Evolutionary conservation across 2,113 vertebrate genomes (phyloP).

Genomic region (Microtus pennsylvanicus): DNA sequence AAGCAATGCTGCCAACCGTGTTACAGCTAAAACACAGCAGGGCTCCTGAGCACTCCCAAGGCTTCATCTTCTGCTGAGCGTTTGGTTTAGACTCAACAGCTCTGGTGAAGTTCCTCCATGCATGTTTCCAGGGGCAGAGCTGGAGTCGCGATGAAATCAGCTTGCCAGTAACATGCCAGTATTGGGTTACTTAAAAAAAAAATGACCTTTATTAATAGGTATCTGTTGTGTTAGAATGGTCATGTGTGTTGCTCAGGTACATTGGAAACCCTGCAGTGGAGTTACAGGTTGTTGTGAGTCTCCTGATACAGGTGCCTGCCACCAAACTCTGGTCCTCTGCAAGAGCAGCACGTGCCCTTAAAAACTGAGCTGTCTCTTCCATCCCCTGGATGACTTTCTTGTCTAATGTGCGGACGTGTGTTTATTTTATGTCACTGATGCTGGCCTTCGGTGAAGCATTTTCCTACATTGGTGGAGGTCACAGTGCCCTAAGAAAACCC

Average conservation of each 20-base stretch:
- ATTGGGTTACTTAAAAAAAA: not conserved
- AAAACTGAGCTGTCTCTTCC: not conserved
- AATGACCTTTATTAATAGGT: not conserved
- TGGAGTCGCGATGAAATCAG: not conserved
- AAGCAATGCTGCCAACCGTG: not conserved
- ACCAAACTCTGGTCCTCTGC: not conserved
- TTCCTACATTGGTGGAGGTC: not conserved
- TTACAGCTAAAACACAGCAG: not conserved
- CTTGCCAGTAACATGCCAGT: not conserved
- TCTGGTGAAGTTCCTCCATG: not conserved
- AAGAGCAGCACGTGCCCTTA: not conserved
- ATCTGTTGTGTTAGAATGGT: not conserved
- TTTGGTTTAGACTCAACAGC: not conserved
- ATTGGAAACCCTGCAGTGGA: not conserved
- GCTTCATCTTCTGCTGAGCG: not conserved
- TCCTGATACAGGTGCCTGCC: not conserved
- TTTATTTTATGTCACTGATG: not conserved
- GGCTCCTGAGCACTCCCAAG: not conserved
- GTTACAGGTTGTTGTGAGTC: not conserved
- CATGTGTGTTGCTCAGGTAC: not conserved
- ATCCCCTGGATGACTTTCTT: not conserved
- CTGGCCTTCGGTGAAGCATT: not conserved
- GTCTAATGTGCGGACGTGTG: not conserved
- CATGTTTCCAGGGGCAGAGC: not conserved
- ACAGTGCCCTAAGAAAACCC: not conserved